Evolutionary conservation across 2,888 invertebrate genomes (phyloP), one percentile per base, ranked within the genome.

Genomic region (Conops quadrifasciatus): DNA sequence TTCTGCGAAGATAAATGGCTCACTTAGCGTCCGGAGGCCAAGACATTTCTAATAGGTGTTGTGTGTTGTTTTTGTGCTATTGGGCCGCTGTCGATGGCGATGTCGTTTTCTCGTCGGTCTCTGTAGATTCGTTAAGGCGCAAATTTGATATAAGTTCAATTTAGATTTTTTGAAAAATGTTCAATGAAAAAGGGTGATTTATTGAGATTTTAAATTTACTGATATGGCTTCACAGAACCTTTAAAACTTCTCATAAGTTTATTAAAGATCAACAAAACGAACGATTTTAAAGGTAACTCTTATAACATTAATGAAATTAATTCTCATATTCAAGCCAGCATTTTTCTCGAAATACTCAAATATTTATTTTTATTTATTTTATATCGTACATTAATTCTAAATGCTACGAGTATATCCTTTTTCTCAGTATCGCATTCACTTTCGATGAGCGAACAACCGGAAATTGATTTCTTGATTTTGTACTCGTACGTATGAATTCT

Each of bases 1-100:
- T 82, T 81, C 81, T 77, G 78, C 72, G 72, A 84, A 84, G 85
- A 84, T 84, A 84, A 84, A 84, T 84, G 84, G 85, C 84, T 84
- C 84, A 83, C 82, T 84, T 83, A 82, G 79, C 77, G 67, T 79
- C 75, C 76, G 64, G 68, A 68, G 58, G 58, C 36, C 36, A 36
- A 36, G 62, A 67, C 49, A 49, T 69, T 72, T 36, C 36, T 72
- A 69, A 72, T 72, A 72, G 69, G 72, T 69, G 69, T 36, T 36
- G 36, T 69, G 72, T 60, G 72, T n/a, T n/a, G n/a, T 68, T 72
- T 72, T 72, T 59, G 69, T 69, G 72, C 72, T 65, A 60, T 69
- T 49, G 68, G 28, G 19, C 2, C 19, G 53, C 7, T 58, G 58
- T 13, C 58, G 16, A 28, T 28, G 26, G 11, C 58, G 58, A 58